These are phyloP conservation scores for Chrysodeixis includens DNA, from an alignment of 2,888 invertebrate species.

Conservation along the genomic window DNA sequence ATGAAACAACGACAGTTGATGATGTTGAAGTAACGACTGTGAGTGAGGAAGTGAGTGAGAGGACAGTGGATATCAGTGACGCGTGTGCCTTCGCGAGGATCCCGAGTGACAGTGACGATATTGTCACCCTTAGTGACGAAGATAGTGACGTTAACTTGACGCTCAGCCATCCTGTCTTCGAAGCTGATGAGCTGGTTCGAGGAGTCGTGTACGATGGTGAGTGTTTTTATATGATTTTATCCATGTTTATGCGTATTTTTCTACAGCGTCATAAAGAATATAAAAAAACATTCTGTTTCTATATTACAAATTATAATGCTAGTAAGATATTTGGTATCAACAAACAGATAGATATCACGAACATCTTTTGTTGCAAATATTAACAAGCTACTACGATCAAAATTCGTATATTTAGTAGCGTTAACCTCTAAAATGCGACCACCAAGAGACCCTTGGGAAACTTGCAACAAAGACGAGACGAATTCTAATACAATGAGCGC, in stretches of 20 bases:
- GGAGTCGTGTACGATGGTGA: constrained; percentile 90
- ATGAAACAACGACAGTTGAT: constrained; percentile 64
- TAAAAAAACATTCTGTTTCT: too few species aligned
- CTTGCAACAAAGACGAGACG: constrained; percentile 7
- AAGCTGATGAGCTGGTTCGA: constrained; percentile 84
- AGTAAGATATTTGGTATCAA: too few species aligned
- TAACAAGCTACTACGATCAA: background rate
- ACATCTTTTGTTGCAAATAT: background rate
- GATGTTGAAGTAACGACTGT: constrained; percentile 74
- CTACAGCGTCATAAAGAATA: background rate
- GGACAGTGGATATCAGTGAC: constrained; percentile 68
- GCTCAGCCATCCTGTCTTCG: constrained; percentile 86
- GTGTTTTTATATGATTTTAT: constrained; percentile 51
- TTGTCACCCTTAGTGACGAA: constrained; percentile 79
- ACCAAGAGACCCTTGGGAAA: background rate
- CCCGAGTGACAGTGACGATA: constrained; percentile 81
- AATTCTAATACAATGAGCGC: constrained; percentile 19
- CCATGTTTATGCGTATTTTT: background rate
- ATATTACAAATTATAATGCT: too few species aligned
- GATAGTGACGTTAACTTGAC: constrained; percentile 87
- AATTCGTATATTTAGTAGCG: background rate
- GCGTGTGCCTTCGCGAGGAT: constrained; percentile 83
- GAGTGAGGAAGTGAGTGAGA: constrained; percentile 64
- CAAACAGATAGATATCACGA: background rate
- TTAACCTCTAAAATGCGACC: background rate